Evolutionary conservation across 30 jellyfish, hydroid and myxozoan genomes (phyloP).

Genomic region (Aurelia aurita): DNA sequence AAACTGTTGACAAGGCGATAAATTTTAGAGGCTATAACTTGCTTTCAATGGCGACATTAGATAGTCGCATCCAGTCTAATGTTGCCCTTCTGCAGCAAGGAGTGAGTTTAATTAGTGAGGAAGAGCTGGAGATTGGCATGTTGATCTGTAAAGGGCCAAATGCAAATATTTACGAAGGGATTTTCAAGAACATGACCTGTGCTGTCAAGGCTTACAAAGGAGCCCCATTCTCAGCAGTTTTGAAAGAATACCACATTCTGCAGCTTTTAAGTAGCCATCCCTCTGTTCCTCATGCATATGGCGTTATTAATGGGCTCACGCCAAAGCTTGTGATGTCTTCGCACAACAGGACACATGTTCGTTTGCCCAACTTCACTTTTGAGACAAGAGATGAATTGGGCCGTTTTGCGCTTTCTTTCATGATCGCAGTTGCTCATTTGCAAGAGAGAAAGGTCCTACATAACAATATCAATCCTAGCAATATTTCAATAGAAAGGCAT

Average conservation of each 20-base stretch:
- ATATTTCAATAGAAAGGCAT: background rate
- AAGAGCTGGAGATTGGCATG: constrained; percentile 12
- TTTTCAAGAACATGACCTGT: constrained; percentile 4
- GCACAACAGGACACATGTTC: no score
- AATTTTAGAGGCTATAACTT: constrained; percentile 14
- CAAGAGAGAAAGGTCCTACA: background rate
- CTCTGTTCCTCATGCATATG: no score
- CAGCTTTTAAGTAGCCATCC: constrained; percentile 6
- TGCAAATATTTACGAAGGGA: constrained; percentile 7
- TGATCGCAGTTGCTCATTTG: no score
- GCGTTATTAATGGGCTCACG: no score
- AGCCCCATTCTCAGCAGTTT: background rate
- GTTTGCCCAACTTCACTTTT: no score
- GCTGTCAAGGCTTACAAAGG: constrained; percentile 19
- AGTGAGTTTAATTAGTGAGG: background rate
- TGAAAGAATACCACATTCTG: background rate
- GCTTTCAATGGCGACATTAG: constrained; percentile 13
- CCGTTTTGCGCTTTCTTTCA: no score
- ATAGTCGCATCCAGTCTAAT: background rate
- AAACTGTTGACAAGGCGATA: constrained; percentile 18
- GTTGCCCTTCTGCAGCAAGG: background rate
- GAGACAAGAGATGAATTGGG: no score
- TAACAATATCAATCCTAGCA: constrained; percentile 10
- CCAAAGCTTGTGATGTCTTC: no score
- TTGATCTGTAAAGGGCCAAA: constrained; percentile 7